phyloP scores from a whole-genome alignment of 2,797 vertebrate genomes.

The Cyclopterus lumpus region DNA sequence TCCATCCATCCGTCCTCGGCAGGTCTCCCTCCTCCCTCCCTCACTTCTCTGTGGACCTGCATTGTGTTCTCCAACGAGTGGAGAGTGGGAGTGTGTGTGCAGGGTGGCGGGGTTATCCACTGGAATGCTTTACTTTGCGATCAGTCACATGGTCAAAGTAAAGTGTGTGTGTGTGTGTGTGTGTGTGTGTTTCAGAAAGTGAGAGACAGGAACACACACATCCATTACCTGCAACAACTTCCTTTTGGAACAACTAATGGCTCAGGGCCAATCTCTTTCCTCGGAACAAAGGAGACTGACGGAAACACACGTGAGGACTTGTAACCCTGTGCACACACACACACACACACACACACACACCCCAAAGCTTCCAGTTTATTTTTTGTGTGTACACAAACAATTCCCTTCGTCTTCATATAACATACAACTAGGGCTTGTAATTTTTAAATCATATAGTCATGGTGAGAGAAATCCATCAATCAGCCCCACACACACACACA shows the following conservation, averaged over 20 bases:
- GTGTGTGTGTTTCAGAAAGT: conserved; percentile 22
- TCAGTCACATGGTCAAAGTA: conserved; percentile 17
- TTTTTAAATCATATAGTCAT: conserved; percentile 56
- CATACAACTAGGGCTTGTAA: conserved; percentile 54
- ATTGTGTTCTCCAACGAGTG: conserved; percentile 5
- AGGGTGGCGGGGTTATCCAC: conserved; percentile 31
- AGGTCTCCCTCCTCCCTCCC: conserved; percentile 9
- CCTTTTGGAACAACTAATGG: conserved; percentile 64
- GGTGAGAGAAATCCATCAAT: conserved; percentile 58
- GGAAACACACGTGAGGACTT: conserved; percentile 24
- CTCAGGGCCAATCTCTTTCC: conserved; percentile 58
- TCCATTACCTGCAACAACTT: conserved; percentile 73
- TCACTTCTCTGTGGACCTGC: background rate
- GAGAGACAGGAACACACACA: conserved; percentile 53
- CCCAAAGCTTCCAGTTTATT: no score
- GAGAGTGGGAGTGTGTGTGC: background rate
- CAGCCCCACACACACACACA: background rate
- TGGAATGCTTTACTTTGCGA: conserved; percentile 4
- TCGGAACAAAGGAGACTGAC: conserved; percentile 57
- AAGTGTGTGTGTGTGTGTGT: conserved; percentile 8
- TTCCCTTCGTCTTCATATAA: conserved; percentile 48
- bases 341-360: background rate
- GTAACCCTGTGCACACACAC: background rate
- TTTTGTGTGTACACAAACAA: conserved; percentile 14
- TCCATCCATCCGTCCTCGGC: conserved; percentile 21